Evolutionary conservation across 2,113 vertebrate genomes (phyloP).

Genomic region (Eclectus roratus): DNA sequence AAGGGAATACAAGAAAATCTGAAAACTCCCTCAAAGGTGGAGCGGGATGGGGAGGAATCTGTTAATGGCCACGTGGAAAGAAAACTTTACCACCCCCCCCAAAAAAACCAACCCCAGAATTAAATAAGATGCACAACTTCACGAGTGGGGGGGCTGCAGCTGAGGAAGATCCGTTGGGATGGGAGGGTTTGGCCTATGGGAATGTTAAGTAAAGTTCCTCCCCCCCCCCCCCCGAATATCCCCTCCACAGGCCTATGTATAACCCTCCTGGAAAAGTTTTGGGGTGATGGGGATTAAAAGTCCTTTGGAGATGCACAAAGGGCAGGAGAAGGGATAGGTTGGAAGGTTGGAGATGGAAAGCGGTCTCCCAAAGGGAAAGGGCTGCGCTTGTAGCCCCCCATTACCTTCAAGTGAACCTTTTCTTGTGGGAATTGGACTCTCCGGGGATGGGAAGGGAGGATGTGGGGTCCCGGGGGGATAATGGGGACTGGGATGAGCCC

Average conservation of each 20-base stretch:
- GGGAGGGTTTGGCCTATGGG: neutral
- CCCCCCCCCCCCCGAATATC: neutral
- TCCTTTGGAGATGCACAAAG: neutral
- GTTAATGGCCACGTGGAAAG: conserved; percentile 3
- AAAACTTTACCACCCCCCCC: neutral
- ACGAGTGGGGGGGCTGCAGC: neutral
- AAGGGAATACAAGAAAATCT: conserved; percentile 69
- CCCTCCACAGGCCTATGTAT: neutral
- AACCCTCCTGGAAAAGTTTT: neutral
- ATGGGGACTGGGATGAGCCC: neutral
- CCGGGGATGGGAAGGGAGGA: neutral
- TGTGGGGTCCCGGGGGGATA: too few species aligned
- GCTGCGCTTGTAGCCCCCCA: neutral
- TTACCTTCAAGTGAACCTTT: neutral
- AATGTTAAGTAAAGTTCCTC: neutral
- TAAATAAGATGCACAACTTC: conserved; percentile 42
- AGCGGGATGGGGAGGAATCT: conserved; percentile 47
- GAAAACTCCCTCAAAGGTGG: conserved; percentile 57
- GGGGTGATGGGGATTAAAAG: neutral
- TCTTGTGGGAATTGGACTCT: fast-evolving
- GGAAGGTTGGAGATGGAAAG: neutral
- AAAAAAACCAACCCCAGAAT: neutral
- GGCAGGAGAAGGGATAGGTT: neutral
- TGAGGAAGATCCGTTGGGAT: neutral
- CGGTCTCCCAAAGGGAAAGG: neutral